Base-by-base conservation (phyloP, 1,140 invertebrate genomes). In the Chelonus insularis region DNA sequence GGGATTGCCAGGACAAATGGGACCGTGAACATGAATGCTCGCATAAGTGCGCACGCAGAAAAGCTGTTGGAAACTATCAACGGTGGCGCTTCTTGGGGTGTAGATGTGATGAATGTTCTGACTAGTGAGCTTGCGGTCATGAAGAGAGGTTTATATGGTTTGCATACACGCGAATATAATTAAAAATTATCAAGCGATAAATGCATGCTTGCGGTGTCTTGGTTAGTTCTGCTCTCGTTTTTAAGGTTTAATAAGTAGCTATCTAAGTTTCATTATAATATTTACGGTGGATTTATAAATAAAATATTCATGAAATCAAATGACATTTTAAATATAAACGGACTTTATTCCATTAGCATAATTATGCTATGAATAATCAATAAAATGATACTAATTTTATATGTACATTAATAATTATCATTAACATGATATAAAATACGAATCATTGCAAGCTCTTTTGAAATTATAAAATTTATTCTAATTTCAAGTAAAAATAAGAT, bases 121-220 rank as follows among this genome's bases (percentile, higher is more conserved):
- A 50, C 20, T 11, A 5, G 11, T 11, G 8, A 29, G 2, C 7
- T 6, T 21, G 14, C 16, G 43, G 47, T 12, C 45, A 45, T 45
- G 37, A 41, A 29, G 25, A 29, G 25, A 29, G 25, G 25, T 29
- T 29, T 29, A 29, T 51, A 52, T 12, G 37, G 20, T 52, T 20
- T 32, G 37, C 50, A 43, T 39, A 45, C 71, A 74, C 67, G 72
- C 63, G 62, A 72, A 57, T 60, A 54, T 67, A 73, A 75, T 74
- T 72, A 74, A 74, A 73, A 74, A 72, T 72, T 72, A 71, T 20
- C 45, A 57, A 48, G 41, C 56, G 66, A 67, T 70, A 67, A 68
- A 60, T 50, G 43, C 21, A 36, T 4, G 12, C 8, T 7, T 5
- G 48, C 3, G 21, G 8, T 2, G 12, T 32, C n/a, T 48, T 9